These are phyloP conservation scores for Abrostola triplasia DNA, from an alignment of 2,888 invertebrate genomes.

Conservation along the genomic window DNA sequence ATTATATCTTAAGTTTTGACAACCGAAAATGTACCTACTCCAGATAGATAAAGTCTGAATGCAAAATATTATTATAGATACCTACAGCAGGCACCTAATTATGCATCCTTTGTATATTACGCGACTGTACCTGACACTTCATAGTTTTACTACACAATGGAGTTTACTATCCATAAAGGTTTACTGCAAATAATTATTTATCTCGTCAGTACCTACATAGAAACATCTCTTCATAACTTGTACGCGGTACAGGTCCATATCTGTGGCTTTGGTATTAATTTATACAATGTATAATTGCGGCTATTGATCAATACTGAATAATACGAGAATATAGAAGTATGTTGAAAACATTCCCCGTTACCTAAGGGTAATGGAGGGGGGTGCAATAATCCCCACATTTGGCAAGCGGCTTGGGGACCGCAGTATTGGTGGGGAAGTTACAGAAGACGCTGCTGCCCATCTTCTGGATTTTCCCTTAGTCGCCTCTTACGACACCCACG, in stretches of 20 bases:
- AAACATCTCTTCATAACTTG: not conserved
- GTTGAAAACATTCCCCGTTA: too few relatives aligned
- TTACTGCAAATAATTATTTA: not conserved
- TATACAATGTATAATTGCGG: conserved; percentile 16
- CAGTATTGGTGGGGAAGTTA: too few relatives aligned
- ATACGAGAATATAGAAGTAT: conserved; percentile 24
- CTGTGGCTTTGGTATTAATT: conserved; percentile 11
- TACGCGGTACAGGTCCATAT: not conserved
- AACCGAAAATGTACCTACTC: not conserved
- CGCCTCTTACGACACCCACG: too few relatives aligned
- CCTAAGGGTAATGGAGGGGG: too few relatives aligned
- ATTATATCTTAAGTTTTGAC: too few relatives aligned
- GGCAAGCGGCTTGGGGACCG: too few relatives aligned
- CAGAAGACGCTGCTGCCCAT: too few relatives aligned
- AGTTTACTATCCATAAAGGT: not conserved
- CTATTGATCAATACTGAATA: conserved; percentile 12
- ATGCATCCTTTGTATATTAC: not conserved
- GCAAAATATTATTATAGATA: not conserved
- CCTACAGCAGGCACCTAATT: too few relatives aligned
- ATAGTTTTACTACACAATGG: not conserved
- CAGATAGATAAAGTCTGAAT: not conserved
- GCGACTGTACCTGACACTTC: not conserved
- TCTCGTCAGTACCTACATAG: not conserved
- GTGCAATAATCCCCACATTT: too few relatives aligned
- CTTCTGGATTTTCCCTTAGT: too few relatives aligned